A percentile compares a stretch with the other conserved stretches of the same genome.
These are phyloP conservation scores for Monopis laevigella DNA, from an alignment of 2,888 invertebrate species.

Conservation along the genomic window DNA sequence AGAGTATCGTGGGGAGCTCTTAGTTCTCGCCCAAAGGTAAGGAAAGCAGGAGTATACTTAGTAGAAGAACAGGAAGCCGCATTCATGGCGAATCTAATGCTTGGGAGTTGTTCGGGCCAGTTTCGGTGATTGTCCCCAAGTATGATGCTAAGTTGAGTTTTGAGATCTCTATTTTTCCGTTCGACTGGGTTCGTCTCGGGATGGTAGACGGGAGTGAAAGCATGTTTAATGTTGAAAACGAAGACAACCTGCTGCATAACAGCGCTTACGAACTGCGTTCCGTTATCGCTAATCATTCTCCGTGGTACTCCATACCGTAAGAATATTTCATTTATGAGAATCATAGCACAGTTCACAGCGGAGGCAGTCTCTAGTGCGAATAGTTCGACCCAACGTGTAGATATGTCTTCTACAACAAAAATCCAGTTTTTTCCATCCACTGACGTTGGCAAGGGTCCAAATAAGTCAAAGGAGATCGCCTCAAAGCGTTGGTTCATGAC, in stretches of 20 bases:
- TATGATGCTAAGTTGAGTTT: constrained; percentile 20
- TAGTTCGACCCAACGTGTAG: constrained; percentile 25
- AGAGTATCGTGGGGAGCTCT: constrained; percentile 13
- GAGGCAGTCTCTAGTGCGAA: constrained; percentile 24
- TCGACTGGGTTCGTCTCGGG: constrained; percentile 28
- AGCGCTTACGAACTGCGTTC: constrained; percentile 25
- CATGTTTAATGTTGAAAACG: constrained; percentile 15
- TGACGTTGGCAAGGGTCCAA: constrained; percentile 14
- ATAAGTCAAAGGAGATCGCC: constrained; percentile 24
- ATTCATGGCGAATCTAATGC: constrained; percentile 35
- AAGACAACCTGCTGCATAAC: constrained; percentile 24
- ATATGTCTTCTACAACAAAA: constrained; percentile 18
- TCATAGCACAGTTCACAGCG: constrained; percentile 22
- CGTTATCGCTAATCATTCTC: constrained; percentile 27
- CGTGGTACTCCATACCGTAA: constrained; percentile 26
- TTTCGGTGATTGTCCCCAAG: constrained; percentile 19
- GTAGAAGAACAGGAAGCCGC: constrained; percentile 10
- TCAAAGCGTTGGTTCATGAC: constrained; percentile 19
- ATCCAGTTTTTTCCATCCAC: constrained; percentile 14
- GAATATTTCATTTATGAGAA: constrained; percentile 23
- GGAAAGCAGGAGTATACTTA: constrained; percentile 14
- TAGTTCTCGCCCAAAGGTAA: constrained; percentile 19
- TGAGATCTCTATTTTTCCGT: constrained; percentile 23
- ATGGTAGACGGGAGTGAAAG: constrained; percentile 23
- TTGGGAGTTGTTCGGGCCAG: constrained; percentile 15